phyloP scores from a whole-genome alignment of 2,888 invertebrate genomes.

The Drosophila kanekoi region DNA sequence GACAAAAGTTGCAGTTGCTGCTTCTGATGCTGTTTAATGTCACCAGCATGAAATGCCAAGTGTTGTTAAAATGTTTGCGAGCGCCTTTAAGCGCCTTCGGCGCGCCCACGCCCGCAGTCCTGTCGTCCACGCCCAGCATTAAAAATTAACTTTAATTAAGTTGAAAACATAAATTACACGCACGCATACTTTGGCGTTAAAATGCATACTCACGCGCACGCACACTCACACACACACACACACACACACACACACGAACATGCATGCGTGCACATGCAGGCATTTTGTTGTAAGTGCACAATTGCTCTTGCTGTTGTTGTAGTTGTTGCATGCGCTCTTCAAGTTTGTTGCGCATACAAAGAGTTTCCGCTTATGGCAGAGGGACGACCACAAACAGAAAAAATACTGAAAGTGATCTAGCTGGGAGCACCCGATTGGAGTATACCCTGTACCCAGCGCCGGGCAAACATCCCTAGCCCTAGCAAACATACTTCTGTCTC shows the following conservation, averaged over 20 bases:
- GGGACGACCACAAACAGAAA: constrained; percentile 37
- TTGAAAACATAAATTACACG: constrained; percentile 80
- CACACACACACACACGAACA: constrained; percentile 8
- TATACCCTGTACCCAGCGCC: background rate
- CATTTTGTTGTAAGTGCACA: constrained; percentile 53
- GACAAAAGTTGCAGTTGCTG: constrained; percentile 67
- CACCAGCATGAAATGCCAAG: constrained; percentile 78
- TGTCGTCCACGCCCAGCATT: constrained; percentile 64
- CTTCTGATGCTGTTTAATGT: constrained; percentile 70
- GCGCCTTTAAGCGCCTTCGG: constrained; percentile 74
- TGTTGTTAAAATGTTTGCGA: constrained; percentile 79
- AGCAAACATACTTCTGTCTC: no score
- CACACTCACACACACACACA: constrained; percentile 24
- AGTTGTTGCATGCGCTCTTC: constrained; percentile 35
- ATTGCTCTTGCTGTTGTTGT: constrained; percentile 37
- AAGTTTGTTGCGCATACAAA: constrained; percentile 42
- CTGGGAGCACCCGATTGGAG: background rate
- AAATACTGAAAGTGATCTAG: constrained; percentile 27
- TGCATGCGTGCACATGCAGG: constrained; percentile 19
- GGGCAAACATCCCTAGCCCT: no score
- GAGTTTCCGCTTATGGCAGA: constrained; percentile 26
- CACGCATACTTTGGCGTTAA: constrained; percentile 63
- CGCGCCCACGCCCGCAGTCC: constrained; percentile 62
- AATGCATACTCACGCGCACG: constrained; percentile 35
- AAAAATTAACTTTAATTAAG: constrained; percentile 82